Percentiles rank a stretch among this genome's conserved stretches.
These are phyloP conservation scores for Apamea monoglypha DNA, from an alignment of 2,888 invertebrate genomes.

Conservation along the genomic window DNA sequence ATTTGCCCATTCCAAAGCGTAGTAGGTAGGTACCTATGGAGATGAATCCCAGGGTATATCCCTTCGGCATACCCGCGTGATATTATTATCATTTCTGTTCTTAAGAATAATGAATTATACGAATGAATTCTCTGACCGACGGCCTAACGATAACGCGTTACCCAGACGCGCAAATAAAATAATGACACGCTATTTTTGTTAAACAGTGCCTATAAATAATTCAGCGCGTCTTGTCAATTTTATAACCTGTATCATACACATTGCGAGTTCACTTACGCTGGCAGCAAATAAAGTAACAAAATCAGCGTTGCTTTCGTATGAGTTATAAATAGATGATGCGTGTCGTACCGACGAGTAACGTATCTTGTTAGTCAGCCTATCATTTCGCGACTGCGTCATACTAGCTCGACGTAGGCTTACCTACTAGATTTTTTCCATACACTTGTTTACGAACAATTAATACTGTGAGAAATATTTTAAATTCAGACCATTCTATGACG, in stretches of 20 bases:
- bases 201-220: constrained; percentile 32
- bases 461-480: constrained; percentile 62
- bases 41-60: not conserved
- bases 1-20: not conserved
- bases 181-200: constrained; percentile 26
- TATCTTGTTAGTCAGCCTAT: constrained; percentile 74
- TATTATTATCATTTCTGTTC: not conserved
- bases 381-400: constrained; percentile 75
- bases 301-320: constrained; percentile 49
- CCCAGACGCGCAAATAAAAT: constrained; percentile 33
- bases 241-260: constrained; percentile 38
- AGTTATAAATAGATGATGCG: constrained; percentile 69
- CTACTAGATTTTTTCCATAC: constrained; percentile 65
- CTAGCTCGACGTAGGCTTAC: constrained; percentile 54
- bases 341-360: constrained; percentile 68
- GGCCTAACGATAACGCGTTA: constrained; percentile 21
- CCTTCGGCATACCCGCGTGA: not conserved
- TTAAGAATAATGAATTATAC: constrained; percentile 13
- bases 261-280: constrained; percentile 44
- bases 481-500: constrained; percentile 59
- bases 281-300: constrained; percentile 53
- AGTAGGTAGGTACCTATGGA: not conserved
- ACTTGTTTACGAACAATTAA: constrained; percentile 51
- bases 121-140: constrained; percentile 8
- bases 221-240: constrained; percentile 39